These are phyloP conservation scores for Drosophila mojavensis DNA, from an alignment of 1,140 invertebrate genomes.

Conservation along the genomic window DNA sequence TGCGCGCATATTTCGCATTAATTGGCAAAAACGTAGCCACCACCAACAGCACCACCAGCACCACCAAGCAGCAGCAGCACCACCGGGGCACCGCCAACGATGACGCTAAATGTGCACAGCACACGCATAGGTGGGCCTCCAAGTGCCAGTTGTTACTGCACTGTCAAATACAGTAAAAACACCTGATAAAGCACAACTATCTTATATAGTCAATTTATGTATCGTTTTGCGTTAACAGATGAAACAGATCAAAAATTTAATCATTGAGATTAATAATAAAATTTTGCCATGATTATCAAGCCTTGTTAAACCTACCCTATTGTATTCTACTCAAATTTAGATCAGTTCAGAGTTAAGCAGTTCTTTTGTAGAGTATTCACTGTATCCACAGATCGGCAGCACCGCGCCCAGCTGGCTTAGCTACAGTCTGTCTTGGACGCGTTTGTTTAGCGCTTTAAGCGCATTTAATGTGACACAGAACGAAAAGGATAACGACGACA, in stretches of 20 bases:
- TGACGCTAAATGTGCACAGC: conserved; percentile 74
- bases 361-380: not conserved
- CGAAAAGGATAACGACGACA: conserved; percentile 82
- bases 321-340: too few species aligned
- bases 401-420: conserved; percentile 17
- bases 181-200: not conserved
- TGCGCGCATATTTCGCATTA: conserved; percentile 81
- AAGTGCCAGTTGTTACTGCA: conserved; percentile 4
- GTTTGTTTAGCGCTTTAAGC: conserved; percentile 82
- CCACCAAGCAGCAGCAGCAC: conserved; percentile 10
- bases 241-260: not conserved
- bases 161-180: conserved; percentile 5
- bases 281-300: too few species aligned
- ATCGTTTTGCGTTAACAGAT: not conserved
- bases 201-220: not conserved
- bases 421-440: conserved; percentile 47
- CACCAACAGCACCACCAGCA: conserved; percentile 24
- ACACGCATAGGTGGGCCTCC: conserved; percentile 75
- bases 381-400: conserved; percentile 7
- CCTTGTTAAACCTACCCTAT: too few species aligned
- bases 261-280: not conserved
- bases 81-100: conserved; percentile 73
- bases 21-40: conserved; percentile 72
- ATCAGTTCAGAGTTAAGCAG: not conserved
- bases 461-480: conserved; percentile 83